These are phyloP conservation scores for Lepidochitona cinerea DNA, from an alignment of 2,888 invertebrate genomes.

Conservation along the genomic window DNA sequence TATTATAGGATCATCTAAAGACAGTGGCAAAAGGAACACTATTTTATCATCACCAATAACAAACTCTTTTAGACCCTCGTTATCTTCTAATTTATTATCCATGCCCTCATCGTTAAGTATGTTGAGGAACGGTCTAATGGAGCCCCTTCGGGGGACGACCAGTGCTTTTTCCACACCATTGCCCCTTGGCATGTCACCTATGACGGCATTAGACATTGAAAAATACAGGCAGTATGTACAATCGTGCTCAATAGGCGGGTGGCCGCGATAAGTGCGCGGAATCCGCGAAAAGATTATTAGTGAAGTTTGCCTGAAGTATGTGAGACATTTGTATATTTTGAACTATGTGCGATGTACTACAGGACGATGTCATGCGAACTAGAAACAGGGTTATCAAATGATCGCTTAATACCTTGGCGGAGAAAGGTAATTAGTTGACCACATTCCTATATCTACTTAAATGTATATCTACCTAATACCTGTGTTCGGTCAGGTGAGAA, in stretches of 20 bases:
- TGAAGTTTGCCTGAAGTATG: too few relatives aligned
- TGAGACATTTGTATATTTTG: too few relatives aligned
- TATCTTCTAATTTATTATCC: slow-evolving; percentile 4
- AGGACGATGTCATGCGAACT: too few relatives aligned
- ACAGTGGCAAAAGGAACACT: not conserved
- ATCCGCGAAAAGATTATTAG: too few relatives aligned
- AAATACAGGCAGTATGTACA: slow-evolving; percentile 65
- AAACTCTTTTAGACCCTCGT: slow-evolving; percentile 22
- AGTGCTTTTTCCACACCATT: slow-evolving; percentile 54
- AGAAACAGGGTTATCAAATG: too few relatives aligned
- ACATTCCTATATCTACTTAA: too few relatives aligned
- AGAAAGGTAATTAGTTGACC: too few relatives aligned
- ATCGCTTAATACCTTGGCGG: too few relatives aligned
- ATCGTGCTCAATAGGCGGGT: slow-evolving; percentile 49
- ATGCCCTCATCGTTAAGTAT: slow-evolving; percentile 10
- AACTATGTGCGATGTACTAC: too few relatives aligned
- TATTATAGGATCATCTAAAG: slow-evolving; percentile 72
- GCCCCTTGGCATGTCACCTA: slow-evolving; percentile 35
- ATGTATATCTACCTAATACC: too few relatives aligned
- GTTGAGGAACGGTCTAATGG: slow-evolving; percentile 33
- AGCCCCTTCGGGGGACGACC: slow-evolving; percentile 36
- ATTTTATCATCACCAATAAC: slow-evolving; percentile 11
- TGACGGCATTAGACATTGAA: slow-evolving; percentile 61
- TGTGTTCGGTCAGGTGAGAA: too few relatives aligned
- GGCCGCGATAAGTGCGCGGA: slow-evolving; percentile 38